phyloP scores from a whole-genome alignment of 2,113 vertebrate genomes.

The Caranx melampygus region DNA sequence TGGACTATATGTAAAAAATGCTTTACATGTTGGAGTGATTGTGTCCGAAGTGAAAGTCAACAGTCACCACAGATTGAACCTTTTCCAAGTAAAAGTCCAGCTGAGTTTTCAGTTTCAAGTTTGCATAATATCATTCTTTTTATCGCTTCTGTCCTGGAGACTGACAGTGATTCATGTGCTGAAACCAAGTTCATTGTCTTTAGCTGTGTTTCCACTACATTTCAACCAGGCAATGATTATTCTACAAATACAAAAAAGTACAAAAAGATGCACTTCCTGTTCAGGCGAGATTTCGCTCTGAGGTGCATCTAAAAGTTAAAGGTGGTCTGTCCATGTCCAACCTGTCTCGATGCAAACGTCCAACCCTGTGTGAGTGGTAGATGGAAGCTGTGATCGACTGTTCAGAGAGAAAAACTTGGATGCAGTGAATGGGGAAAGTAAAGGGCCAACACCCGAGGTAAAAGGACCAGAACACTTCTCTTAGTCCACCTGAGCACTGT shows the following conservation, averaged over 20 bases:
- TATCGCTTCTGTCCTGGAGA: conserved; percentile 41
- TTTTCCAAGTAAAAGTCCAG: conserved; percentile 48
- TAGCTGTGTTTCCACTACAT: conserved; percentile 54
- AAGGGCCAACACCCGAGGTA: conserved; percentile 74
- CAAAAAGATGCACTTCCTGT: conserved; percentile 70
- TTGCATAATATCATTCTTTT: conserved; percentile 82
- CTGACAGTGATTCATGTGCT: conserved; percentile 53
- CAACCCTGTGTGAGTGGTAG: conserved; percentile 50
- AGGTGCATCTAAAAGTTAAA: conserved; percentile 60
- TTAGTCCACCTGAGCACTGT: conserved; percentile 74
- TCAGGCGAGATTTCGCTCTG: conserved; percentile 43
- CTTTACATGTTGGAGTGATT: conserved; percentile 46
- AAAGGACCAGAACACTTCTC: conserved; percentile 61
- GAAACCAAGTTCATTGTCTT: conserved; percentile 55
- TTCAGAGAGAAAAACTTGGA: conserved; percentile 55
- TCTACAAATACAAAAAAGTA: conserved; percentile 83
- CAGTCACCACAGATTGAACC: conserved; percentile 46
- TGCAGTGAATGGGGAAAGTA: conserved; percentile 50
- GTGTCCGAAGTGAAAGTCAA: conserved; percentile 41
- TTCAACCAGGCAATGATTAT: conserved; percentile 74
- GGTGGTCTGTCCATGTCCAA: conserved; percentile 43
- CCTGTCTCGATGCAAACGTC: conserved; percentile 69
- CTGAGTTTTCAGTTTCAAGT: conserved; percentile 52
- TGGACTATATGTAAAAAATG: conserved; percentile 70
- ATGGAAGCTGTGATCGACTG: conserved; percentile 61